Evolutionary conservation across 2,888 invertebrate species (phyloP), one percentile per base, ranked within the genome.

Genomic region (Endomychus coccineus): DNA sequence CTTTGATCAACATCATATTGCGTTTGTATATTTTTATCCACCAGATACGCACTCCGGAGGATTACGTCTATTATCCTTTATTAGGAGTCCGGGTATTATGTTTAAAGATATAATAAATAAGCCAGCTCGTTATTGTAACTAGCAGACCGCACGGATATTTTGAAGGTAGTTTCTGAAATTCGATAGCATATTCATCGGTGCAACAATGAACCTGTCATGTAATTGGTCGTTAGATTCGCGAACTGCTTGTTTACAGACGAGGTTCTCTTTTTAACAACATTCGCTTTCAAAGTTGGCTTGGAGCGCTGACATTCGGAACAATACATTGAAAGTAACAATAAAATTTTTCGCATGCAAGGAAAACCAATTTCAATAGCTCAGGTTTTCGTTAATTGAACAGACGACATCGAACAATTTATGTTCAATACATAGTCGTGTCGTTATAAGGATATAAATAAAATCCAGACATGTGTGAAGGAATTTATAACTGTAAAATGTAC

Each of bases 111-210:
- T 47, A 48, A n/a, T 43, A 52, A 56, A 56, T 55, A 53, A 52
- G 54, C 45, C 35, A 42, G 49, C 50, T 56, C 55, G 56, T 56
- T 56, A 56, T 50, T 49, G 51, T 50, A 56, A 52, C 54, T 50
- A 50, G 42, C 51, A 48, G 49, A 54, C 51, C 49, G 52, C 50
- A 49, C 40, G 19, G 40, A 48, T 33, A 37, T 46, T 34, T 40
- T 41, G 45, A 45, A 48, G 47, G 44, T 45, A 43, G 40, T 42
- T 43, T 36, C 27, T 40, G 51, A 48, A 50, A 55, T 51, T 51
- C 49, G 51, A 52, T 54, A 55, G 38, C 42, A 48, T 50, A 55
- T 54, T 54, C 54, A 50, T 53, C 44, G 50, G 39, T 44, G 43
- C 49, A 52, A 55, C 54, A 54, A 52, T 55, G 48, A 49, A 43